phyloP scores from a whole-genome alignment of 2,888 invertebrate genomes.

The Venustoraphidia nigricollis region DNA sequence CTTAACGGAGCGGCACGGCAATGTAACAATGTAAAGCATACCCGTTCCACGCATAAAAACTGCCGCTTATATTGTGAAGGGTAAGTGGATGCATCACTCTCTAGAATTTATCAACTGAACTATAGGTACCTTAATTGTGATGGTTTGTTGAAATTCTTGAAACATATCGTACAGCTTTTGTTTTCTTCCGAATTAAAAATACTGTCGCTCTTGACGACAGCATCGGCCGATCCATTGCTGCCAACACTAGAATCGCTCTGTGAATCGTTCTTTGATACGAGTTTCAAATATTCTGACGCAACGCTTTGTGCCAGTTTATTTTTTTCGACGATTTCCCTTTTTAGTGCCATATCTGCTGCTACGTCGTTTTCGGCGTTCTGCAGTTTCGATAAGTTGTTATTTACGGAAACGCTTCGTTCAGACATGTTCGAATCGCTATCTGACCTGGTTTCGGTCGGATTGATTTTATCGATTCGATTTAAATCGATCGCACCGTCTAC shows the following conservation, averaged over 20 bases:
- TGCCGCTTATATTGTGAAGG: too few species aligned
- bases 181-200: constrained; percentile 29
- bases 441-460: too few species aligned
- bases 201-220: constrained; percentile 21
- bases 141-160: constrained; percentile 82
- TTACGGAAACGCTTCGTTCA: too few species aligned
- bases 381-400: too few species aligned
- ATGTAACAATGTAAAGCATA: too few species aligned
- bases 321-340: constrained; percentile 28
- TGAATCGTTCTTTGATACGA: constrained; percentile 31
- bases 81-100: too few species aligned
- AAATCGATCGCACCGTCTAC: too few species aligned
- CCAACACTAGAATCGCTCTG: constrained; percentile 6
- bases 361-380: constrained; percentile 4
- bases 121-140: constrained; percentile 53
- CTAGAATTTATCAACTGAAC: too few species aligned
- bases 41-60: too few species aligned
- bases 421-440: too few species aligned
- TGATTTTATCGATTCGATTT: too few species aligned
- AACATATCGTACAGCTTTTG: constrained; percentile 50
- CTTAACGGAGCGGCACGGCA: too few species aligned
- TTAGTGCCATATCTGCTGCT: constrained; percentile 24
- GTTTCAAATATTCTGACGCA: constrained; percentile 47
- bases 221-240: constrained; percentile 6
- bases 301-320: constrained; percentile 43